A percentile compares a stretch with the other conserved stretches of the same genome.
These are phyloP conservation scores for Tyto alba DNA, from an alignment of 2,113 vertebrate species.

Conservation along the genomic window DNA sequence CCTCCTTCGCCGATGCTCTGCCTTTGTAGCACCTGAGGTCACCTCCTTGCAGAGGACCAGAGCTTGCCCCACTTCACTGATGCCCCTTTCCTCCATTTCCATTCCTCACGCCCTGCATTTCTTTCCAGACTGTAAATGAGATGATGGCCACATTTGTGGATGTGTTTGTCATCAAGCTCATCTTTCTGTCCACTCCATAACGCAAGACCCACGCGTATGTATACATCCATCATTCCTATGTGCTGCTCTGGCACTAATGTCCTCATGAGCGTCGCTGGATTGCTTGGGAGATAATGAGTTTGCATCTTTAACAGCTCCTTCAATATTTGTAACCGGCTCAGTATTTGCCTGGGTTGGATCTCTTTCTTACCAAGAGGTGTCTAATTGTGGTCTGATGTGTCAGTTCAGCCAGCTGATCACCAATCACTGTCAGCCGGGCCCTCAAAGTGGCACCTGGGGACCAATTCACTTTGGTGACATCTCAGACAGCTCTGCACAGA, in stretches of 20 bases:
- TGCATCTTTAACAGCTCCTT: neutral
- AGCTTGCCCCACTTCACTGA: neutral
- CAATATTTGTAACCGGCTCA: neutral
- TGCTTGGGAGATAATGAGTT: slow-evolving; percentile 3
- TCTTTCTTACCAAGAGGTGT: neutral
- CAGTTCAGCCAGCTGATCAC: neutral
- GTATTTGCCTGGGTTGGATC: neutral
- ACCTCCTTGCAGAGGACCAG: neutral
- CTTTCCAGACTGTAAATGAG: neutral
- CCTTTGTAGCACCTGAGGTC: neutral
- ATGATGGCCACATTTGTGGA: neutral
- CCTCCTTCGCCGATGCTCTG: accelerated
- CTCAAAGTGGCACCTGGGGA: neutral
- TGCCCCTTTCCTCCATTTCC: neutral
- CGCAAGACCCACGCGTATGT: accelerated
- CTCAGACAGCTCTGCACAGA: neutral
- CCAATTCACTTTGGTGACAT: neutral
- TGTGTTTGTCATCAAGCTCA: accelerated
- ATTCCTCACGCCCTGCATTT: neutral
- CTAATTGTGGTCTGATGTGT: neutral
- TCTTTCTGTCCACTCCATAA: neutral
- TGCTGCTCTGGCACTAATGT: neutral
- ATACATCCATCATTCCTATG: neutral
- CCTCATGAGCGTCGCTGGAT: neutral
- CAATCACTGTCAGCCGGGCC: neutral